A percentile compares a stretch with the other conserved stretches of the same genome.
Conservation (phyloP, 2,113 vertebrate species). For the Halichoerus grypus region DNA sequence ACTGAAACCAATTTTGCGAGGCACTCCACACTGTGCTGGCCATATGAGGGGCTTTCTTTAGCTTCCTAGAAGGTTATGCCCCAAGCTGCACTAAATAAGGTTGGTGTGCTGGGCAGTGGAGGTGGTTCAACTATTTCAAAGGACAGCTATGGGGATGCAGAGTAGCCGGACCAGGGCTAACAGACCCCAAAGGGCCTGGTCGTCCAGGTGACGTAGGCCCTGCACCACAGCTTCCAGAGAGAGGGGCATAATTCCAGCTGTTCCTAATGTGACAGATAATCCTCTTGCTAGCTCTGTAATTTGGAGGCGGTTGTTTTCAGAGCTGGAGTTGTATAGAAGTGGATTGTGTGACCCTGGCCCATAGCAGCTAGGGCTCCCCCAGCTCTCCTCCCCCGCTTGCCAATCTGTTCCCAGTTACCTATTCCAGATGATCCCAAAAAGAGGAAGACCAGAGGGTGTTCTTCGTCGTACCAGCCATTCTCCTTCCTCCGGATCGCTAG, state of each 20-base stretch:
- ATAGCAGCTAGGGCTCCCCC: background rate
- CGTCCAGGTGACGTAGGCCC: background rate
- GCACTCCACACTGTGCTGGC: background rate
- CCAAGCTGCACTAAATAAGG: background rate
- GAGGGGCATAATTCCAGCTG: background rate
- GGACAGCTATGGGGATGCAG: background rate
- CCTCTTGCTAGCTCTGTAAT: constrained; percentile 33
- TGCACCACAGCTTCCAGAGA: background rate
- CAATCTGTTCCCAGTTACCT: constrained; percentile 87
- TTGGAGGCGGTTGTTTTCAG: constrained; percentile 35
- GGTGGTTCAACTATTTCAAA: background rate
- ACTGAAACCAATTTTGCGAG: background rate
- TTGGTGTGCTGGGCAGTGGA: background rate
- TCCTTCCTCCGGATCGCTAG: constrained; percentile 97
- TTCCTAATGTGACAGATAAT: background rate
- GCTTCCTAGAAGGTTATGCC: background rate
- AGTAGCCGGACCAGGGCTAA: constrained; percentile 12
- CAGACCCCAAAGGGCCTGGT: background rate
- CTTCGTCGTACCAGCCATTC: constrained; percentile 99
- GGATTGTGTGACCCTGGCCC: background rate
- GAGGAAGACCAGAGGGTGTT: constrained; percentile 98
- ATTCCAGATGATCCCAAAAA: constrained; percentile 99
- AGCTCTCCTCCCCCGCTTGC: background rate
- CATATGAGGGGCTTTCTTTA: background rate
- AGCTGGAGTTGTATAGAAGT: constrained; percentile 34